Conservation (phyloP, 2,888 invertebrate species). For the Pseudococcus jackbeardsleyi region DNA sequence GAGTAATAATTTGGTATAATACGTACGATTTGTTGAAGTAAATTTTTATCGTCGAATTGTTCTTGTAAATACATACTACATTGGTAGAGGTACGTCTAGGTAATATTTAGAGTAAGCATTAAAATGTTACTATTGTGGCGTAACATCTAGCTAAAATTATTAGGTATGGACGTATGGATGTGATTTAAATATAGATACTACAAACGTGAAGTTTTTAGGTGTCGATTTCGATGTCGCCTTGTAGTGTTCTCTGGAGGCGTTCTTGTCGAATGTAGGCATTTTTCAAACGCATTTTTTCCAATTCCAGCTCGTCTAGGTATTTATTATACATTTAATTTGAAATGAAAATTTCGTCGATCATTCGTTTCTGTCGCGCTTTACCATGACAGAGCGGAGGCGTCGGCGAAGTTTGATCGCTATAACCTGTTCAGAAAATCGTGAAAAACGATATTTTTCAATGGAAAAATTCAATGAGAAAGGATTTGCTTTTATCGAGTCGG, state of each 20-base stretch:
- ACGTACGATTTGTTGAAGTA: neutral
- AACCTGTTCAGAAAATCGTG: too few relatives aligned
- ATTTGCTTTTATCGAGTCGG: too few relatives aligned
- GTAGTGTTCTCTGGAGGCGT: neutral
- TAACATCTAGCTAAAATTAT: neutral
- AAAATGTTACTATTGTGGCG: neutral
- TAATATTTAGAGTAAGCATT: neutral
- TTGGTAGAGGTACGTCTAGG: neutral
- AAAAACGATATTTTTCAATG: too few relatives aligned
- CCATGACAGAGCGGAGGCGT: neutral
- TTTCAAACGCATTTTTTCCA: too few relatives aligned
- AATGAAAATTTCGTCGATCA: neutral
- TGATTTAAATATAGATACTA: constrained; percentile 6
- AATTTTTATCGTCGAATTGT: neutral
- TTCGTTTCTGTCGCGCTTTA: neutral
- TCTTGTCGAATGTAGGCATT: too few relatives aligned
- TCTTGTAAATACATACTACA: neutral
- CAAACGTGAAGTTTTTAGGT: constrained; percentile 23
- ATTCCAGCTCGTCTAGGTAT: too few relatives aligned
- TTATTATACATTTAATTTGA: too few relatives aligned
- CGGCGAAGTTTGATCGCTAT: neutral
- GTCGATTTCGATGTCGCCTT: constrained; percentile 1
- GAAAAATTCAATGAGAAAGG: too few relatives aligned
- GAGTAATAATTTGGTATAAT: neutral
- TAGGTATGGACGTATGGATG: too few relatives aligned